Evolutionary conservation across 2,888 invertebrate species (phyloP).

Genomic region (Euproctis similis): DNA sequence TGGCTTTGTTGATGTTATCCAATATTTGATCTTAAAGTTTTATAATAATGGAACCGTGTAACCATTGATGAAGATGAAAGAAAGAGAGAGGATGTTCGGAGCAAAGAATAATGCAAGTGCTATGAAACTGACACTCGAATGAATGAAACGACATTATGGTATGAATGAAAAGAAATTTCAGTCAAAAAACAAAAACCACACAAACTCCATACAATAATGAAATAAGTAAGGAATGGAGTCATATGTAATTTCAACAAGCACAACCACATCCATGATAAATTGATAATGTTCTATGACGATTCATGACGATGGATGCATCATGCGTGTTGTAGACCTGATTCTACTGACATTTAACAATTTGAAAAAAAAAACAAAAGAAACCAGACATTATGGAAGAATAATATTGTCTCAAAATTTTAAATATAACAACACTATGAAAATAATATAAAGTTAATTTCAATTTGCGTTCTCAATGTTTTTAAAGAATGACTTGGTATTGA

Average conservation of each 20-base stretch:
- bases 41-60: slow-evolving; percentile 9
- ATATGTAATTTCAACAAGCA: slow-evolving; percentile 9
- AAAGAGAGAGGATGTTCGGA: slow-evolving; percentile 18
- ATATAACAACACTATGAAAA: too few relatives aligned
- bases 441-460: too few relatives aligned
- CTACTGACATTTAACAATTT: slow-evolving; percentile 5
- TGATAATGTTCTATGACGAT: not conserved
- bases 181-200: not conserved
- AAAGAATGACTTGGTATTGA: too few relatives aligned
- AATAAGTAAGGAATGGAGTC: not conserved
- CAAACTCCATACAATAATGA: not conserved
- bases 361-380: too few relatives aligned
- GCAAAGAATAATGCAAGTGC: slow-evolving; percentile 2
- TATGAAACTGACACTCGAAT: not conserved
- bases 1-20: too few relatives aligned
- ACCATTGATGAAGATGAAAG: slow-evolving; percentile 10
- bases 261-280: slow-evolving; percentile 14
- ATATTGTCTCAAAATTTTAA: too few relatives aligned
- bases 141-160: slow-evolving; percentile 2
- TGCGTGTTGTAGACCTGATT: slow-evolving; percentile 19
- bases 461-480: too few relatives aligned
- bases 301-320: slow-evolving; percentile 15
- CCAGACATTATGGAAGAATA: too few relatives aligned
- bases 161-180: slow-evolving; percentile 27
- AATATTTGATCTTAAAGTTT: not conserved